Base-by-base conservation (phyloP, 2,888 invertebrate genomes). In the Linnaemya tessellans region DNA sequence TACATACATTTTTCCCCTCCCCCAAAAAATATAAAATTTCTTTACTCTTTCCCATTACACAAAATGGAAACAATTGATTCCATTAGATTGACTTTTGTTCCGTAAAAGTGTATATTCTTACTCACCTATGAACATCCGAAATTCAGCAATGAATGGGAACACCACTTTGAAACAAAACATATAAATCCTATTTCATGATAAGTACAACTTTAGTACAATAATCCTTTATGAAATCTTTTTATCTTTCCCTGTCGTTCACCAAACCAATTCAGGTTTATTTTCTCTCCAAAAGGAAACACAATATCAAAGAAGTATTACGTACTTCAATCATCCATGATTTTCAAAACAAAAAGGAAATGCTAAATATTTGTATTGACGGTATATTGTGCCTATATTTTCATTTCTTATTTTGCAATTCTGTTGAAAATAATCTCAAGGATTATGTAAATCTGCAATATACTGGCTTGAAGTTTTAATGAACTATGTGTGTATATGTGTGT, bases 371-470 rank as follows among this genome's bases (percentile, higher is more conserved):
- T 54, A 73, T 46, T 56, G 56, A 18, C n/a, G 22, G 18, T 30
- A 25, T 60, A 46, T 51, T 51, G n/a, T 64, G 38, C 25, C 18
- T 51, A 41, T 38, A 41, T 74, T 64, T 51, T 64, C 38, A 4
- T 41, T 51, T 41, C 22, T 8, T 51, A 49, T 35, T 60, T 51
- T 38, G n/a, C 18, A 64, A 25, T 74, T n/a, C 64, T 62, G 41
- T 64, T 38, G 25, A 41, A 74, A 64, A 74, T 74, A 74, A 74
- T 74, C 74, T 51, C 38, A 11, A 1, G n/a, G 64, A 74, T 64
- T 64, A 64, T 64, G 38, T 8, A 51, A 74, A 74, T 74, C 62
- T 38, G 22, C 49, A 51, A 62, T 62, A 64, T 64, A 51, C 38
- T 22, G 41, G 62, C 18, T 74, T 51, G 22, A 51, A 62, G 38